Evolutionary conservation across 2,888 invertebrate species (phyloP), one percentile per base, ranked within the genome.

Genomic region (Amblyteles armatorius): DNA sequence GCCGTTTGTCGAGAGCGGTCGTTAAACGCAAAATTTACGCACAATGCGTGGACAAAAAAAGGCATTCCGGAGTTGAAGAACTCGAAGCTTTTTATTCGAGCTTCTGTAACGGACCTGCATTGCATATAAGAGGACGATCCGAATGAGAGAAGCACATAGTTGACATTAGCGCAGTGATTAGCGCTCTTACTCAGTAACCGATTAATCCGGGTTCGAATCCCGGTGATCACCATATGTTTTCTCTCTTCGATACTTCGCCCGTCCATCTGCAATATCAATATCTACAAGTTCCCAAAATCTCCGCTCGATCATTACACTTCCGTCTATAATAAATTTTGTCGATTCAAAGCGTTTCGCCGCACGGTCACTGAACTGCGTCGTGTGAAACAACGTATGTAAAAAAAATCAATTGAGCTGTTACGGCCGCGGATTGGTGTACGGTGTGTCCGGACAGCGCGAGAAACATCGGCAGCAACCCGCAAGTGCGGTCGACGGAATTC

Each of bases 401-500:
- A 22, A 22, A 22, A 57, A 22, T 57, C 19, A 60, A 60, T 60
- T 29, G 26, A 60, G 60, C 16, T 60, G 60, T 26, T 60, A 6
- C 57, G 29, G 22, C 22, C 29, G 55, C 57, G 36, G 36, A 26
- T 29, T 13, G 60, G 16, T 19, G 60, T 57, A 57, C 7, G 33
- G 16, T 29, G 13, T 29, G 60, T 60, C 13, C 29, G 26, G 16
- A 65, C 40, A 40, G 40, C 40, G 11, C 67, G 3, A 67, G 36
- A 36, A 67, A n/a, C 40, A 40, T 72, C 52, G 71, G 13, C 52
- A 33, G 50, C 36, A 36, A 48, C 33, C 69, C 22, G 50, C 77
- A 73, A 83, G 60, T 36, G 52, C 44, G 78, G 60, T 78, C 55
- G 78, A 79, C 73, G 78, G 60, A 72, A 83, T 83, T 83, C 60